phyloP scores from a whole-genome alignment of 2,113 vertebrate species.

The Protobothrops flavoviridis region DNA sequence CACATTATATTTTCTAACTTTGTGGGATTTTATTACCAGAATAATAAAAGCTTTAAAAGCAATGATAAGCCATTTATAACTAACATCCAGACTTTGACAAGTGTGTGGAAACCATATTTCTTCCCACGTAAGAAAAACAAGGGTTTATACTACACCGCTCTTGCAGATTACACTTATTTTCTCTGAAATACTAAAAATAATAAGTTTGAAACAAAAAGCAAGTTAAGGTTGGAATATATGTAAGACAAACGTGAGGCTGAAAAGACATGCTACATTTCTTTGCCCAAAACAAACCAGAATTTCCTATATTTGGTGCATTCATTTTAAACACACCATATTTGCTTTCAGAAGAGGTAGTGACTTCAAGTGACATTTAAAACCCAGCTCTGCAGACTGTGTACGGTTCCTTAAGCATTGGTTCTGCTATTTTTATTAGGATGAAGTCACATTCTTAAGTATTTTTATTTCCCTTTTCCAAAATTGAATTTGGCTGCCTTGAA shows the following conservation, averaged over 20 bases:
- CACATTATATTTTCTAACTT: not conserved
- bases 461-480: not conserved
- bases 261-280: not conserved
- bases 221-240: not conserved
- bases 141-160: not conserved
- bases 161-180: rapidly evolving
- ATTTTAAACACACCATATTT: not conserved
- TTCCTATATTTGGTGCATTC: not conserved
- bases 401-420: not conserved
- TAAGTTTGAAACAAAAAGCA: not conserved
- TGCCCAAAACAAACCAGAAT: not conserved
- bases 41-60: not conserved
- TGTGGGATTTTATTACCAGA: not conserved
- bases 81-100: not conserved
- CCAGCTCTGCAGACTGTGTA: too few species aligned
- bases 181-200: not conserved
- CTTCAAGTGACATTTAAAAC: not conserved
- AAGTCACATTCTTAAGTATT: not conserved
- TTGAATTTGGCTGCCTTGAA: not conserved
- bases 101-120: not conserved
- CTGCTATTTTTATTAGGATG: not conserved
- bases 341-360: not conserved
- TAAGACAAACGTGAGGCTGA: not conserved
- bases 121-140: not conserved
- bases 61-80: not conserved